Evolutionary conservation across 1,140 invertebrate genomes (phyloP).

Genomic region (Drosophila kanapiae): DNA sequence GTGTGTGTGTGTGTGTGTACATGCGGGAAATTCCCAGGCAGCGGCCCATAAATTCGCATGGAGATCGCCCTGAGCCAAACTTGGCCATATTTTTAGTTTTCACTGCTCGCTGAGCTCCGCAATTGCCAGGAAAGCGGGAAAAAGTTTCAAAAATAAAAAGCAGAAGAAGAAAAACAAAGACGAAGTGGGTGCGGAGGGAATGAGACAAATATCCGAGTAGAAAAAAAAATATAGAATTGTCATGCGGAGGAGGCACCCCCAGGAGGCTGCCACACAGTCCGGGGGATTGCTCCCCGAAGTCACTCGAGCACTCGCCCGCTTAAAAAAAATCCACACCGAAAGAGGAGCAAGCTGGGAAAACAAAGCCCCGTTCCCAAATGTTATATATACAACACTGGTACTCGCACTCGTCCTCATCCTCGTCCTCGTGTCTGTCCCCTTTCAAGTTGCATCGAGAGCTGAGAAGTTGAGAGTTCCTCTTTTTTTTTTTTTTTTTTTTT

Average conservation of each 20-base stretch:
- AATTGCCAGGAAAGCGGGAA: slow-evolving; percentile 63
- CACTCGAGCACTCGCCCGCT: slow-evolving; percentile 28
- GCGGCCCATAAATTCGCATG: slow-evolving; percentile 78
- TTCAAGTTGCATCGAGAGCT: slow-evolving; percentile 69
- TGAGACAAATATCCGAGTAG: slow-evolving; percentile 75
- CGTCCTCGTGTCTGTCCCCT: slow-evolving; percentile 32
- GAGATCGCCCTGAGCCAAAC: slow-evolving; percentile 77
- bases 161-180: slow-evolving; percentile 25
- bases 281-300: slow-evolving; percentile 53
- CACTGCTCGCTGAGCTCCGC: slow-evolving; percentile 56
- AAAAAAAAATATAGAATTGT: slow-evolving; percentile 64
- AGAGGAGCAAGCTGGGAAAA: slow-evolving; percentile 30
- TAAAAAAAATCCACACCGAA: slow-evolving; percentile 45
- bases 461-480: slow-evolving; percentile 51
- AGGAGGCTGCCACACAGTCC: slow-evolving; percentile 59
- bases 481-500: slow-evolving; percentile 7
- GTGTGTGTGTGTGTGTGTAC: slow-evolving; percentile 15
- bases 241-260: slow-evolving; percentile 61
- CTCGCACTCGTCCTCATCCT: neutral
- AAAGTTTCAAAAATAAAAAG: slow-evolving; percentile 45
- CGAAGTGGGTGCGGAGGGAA: slow-evolving; percentile 24
- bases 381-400: slow-evolving; percentile 20
- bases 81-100: slow-evolving; percentile 81
- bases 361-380: slow-evolving; percentile 20
- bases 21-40: slow-evolving; percentile 71